Conservation (phyloP, 2,797 vertebrate genomes). For the Heteromormyrus szaboi region DNA sequence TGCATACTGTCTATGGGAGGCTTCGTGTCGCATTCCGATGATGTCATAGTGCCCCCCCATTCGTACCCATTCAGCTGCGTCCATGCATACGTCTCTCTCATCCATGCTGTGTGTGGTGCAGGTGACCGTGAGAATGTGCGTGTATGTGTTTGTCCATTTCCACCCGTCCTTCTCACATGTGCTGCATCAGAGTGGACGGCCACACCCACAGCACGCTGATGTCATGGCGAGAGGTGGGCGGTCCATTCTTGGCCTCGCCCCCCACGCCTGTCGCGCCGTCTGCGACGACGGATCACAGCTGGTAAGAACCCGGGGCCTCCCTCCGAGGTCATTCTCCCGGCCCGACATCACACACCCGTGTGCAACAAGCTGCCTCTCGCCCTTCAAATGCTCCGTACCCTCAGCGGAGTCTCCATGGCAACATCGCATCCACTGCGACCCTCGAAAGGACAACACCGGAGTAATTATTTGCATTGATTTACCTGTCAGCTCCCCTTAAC, state of each 20-base stretch:
- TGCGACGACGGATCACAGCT: conserved; percentile 66
- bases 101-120: neutral
- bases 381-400: neutral
- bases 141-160: neutral
- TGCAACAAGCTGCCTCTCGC: neutral
- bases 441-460: neutral
- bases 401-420: conserved; percentile 1
- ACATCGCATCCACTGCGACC: neutral
- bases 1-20: neutral
- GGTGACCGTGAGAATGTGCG: neutral
- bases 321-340: neutral
- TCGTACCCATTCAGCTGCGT: neutral
- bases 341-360: neutral
- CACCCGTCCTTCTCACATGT: neutral
- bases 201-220: conserved; percentile 52
- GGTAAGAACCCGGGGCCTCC: conserved; percentile 67
- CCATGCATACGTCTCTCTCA: neutral
- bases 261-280: conserved; percentile 33
- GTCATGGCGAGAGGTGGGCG: conserved; percentile 64
- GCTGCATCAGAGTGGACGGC: conserved; percentile 37
- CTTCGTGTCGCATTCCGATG: neutral
- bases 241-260: conserved; percentile 50
- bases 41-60: neutral
- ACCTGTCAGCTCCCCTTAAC: neutral
- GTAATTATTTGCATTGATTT: conserved; percentile 4